These are phyloP conservation scores for Carassius gibelio DNA, from an alignment of 2,113 vertebrate genomes.

Conservation along the genomic window DNA sequence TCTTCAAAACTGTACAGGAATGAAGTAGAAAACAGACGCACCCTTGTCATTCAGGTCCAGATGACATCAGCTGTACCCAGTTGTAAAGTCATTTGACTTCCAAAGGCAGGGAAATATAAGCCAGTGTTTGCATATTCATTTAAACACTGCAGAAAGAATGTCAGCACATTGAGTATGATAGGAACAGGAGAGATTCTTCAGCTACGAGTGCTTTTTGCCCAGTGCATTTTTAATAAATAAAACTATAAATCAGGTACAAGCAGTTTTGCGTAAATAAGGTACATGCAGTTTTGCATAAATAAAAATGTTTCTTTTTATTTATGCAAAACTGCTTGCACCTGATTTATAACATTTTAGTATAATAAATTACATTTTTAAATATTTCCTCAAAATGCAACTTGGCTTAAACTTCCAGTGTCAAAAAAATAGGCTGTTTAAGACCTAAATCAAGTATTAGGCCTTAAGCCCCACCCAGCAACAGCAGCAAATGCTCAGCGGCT, in stretches of 20 bases:
- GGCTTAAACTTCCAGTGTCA: neutral
- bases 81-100: conserved; percentile 7
- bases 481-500: conserved; percentile 25
- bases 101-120: conserved; percentile 25
- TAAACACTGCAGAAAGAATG: neutral
- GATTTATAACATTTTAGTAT: too few relatives aligned
- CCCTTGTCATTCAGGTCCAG: neutral
- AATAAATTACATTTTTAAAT: too few relatives aligned
- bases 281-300: too few relatives aligned
- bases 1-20: conserved; percentile 1
- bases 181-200: neutral
- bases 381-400: neutral
- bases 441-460: neutral
- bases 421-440: neutral
- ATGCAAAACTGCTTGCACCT: too few relatives aligned
- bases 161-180: neutral
- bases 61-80: neutral
- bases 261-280: too few relatives aligned
- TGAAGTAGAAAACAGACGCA: conserved; percentile 2
- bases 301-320: too few relatives aligned
- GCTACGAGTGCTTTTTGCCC: neutral
- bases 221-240: neutral
- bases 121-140: conserved; percentile 21
- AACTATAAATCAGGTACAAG: too few relatives aligned
- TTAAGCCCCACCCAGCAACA: conserved; percentile 16